Base-by-base conservation (phyloP, 2,797 vertebrate genomes). In the Heterohyrax brucei region DNA sequence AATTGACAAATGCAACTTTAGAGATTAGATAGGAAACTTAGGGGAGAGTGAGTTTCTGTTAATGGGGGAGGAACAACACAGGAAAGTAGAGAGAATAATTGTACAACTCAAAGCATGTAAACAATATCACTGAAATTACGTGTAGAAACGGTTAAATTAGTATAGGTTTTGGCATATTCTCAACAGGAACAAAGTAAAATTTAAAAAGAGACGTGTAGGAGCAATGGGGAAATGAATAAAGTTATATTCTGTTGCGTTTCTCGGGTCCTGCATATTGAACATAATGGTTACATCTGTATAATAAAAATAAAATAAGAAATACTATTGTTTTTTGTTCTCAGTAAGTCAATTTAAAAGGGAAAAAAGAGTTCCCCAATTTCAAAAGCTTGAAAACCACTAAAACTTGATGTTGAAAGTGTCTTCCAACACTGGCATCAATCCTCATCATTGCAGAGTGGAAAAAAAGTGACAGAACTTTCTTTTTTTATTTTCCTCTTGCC, bases 381-480 rank as follows among this genome's bases (percentile, higher is more conserved):
- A 70, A 89, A 94, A 95, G 39, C 48, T 26, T 91, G 30, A 78
- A 84, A 91, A 75, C 62, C 0, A 8, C 77, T 83, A 76, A 50
- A 33, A 68, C 53, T 75, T 24, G 30, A 1, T 44, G 66, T 75
- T 0, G 7, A 85, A 84, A 87, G 59, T 50, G 16, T n/a, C 30
- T 79, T 93, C 48, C n/a, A 39, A 56, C 12, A 48, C n/a, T 22
- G 21, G 62, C n/a, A 48, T 68, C 18, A 1, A 4, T 30, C 39
- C 66, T 56, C 7, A n/a, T 62, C 85, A 73, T 56, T 24, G n/a
- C n/a, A 61, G 56, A 79, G 72, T 64, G 19, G 44, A 56, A 64
- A 56, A 53, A 26, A 12, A n/a, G 21, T 13, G 10, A 61, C n/a
- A 14, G 61, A 61, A 28, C 30, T 24, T 59, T 61, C 16, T 26